Base-by-base conservation (phyloP, 1,140 invertebrate species). In the Triops cancriformis region DNA sequence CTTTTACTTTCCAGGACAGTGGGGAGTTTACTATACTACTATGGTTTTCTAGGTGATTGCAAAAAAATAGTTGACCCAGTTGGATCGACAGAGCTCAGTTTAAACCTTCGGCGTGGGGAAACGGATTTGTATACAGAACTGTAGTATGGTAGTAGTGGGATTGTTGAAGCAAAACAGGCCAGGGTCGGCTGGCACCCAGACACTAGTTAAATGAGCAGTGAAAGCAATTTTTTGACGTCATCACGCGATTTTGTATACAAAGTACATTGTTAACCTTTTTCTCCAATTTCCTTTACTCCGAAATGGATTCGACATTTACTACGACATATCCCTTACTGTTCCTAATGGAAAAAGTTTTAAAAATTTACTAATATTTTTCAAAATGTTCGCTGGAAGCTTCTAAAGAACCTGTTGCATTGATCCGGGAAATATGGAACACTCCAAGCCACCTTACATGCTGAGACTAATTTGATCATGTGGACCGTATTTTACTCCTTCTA, bases 121-220 rank as follows among this genome's bases (percentile, higher is more conserved):
- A 37, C 7, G 31, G 2, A 37, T 37, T 37, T 37, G 7, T 37
- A 37, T 37, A 37, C 31, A 37, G 31, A 4, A 37, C 31, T 7
- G 31, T n/a, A 64, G 23, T 64, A 14, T 64, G 23, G 10, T 64
- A 64, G 51, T 64, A 64, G 43, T 45, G 43, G 43, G 51, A 64
- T 18, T n/a, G 42, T n/a, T 43, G 28, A 31, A 43, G 74, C 23
- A 75, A 75, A 75, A 75, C 75, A n/a, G 75, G 75, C 75, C 75
- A 76, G 42, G 75, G 75, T 76, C 75, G 64, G 31, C 74, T 41
- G 18, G 74, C 45, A 45, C 28, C 64, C 31, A 37, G 31, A 27
- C n/a, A 64, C 75, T 76, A 76, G 75, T 28, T 64, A 64, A 64
- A 14, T 14, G 6, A 64, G 51, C 7, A 37, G 31, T 23, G 51